These are phyloP conservation scores for Uropetala carovei DNA, from an alignment of 2,888 invertebrate species.

Conservation along the genomic window DNA sequence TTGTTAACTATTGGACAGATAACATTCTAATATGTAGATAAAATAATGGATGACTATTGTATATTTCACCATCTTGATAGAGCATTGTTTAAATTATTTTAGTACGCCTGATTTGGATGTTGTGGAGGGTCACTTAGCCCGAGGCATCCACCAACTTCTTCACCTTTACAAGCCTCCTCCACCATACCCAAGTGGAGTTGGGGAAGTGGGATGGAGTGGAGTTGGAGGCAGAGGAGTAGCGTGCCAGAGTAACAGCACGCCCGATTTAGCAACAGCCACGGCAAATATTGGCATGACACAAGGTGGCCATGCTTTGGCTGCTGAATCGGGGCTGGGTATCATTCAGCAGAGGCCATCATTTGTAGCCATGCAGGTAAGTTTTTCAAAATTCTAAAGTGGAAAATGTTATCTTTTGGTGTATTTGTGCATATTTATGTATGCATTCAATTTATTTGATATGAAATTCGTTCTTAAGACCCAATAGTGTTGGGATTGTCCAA, in stretches of 20 bases:
- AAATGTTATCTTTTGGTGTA: no score
- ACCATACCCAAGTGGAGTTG: slow-evolving; percentile 83
- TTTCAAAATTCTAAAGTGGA: neutral
- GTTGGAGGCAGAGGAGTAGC: slow-evolving; percentile 33
- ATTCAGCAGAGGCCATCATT: slow-evolving; percentile 55
- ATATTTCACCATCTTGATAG: no score
- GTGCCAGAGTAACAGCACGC: slow-evolving; percentile 90
- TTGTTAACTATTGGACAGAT: no score
- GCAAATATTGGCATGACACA: slow-evolving; percentile 34
- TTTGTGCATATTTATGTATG: no score
- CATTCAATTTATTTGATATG: no score
- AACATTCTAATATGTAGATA: no score
- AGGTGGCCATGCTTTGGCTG: slow-evolving; percentile 29
- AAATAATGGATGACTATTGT: no score
- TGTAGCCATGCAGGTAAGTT: slow-evolving; percentile 50
- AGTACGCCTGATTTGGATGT: slow-evolving; percentile 71
- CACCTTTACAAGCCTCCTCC: slow-evolving; percentile 90
- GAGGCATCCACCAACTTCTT: slow-evolving; percentile 76
- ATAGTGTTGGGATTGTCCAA: no score
- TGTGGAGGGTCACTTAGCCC: slow-evolving; percentile 70
- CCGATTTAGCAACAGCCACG: slow-evolving; percentile 81
- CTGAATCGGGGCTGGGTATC: slow-evolving; percentile 40
- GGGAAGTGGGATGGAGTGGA: slow-evolving; percentile 43
- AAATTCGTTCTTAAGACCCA: no score
- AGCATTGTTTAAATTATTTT: slow-evolving; percentile 22